Evolutionary conservation across 2,888 invertebrate genomes (phyloP).

Genomic region (Biston stratarius): DNA sequence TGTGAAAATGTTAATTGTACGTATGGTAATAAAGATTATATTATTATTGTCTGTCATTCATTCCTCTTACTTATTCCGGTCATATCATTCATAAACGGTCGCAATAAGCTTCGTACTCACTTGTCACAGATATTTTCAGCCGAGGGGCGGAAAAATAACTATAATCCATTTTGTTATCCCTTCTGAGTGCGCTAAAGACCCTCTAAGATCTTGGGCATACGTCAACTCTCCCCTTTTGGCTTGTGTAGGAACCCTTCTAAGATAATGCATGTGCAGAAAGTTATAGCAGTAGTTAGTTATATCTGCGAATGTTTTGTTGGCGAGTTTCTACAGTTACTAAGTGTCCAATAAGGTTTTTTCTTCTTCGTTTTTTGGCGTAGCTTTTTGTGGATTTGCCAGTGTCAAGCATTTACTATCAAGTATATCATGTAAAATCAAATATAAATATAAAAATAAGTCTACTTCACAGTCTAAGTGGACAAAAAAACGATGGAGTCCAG

Average conservation of each 20-base stretch:
- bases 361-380: no score
- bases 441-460: no score
- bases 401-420: no score
- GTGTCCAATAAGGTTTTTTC: no score
- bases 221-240: constrained; percentile 26
- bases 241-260: constrained; percentile 13
- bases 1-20: no score
- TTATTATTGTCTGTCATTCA: neutral
- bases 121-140: constrained; percentile 19
- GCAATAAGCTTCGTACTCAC: constrained; percentile 17
- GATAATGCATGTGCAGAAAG: constrained; percentile 19
- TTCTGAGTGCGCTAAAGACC: constrained; percentile 23
- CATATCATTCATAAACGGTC: constrained; percentile 16
- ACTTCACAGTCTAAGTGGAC: no score
- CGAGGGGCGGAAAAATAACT: constrained; percentile 20
- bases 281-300: neutral
- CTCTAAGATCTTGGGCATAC: constrained; percentile 29
- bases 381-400: no score
- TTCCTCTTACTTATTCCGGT: neutral
- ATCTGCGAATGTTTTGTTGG: no score
- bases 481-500: no score
- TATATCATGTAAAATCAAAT: no score
- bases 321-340: no score
- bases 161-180: constrained; percentile 32
- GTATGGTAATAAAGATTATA: no score